Evolutionary conservation across 2,888 invertebrate species (phyloP).

Genomic region (Villa cingulata): DNA sequence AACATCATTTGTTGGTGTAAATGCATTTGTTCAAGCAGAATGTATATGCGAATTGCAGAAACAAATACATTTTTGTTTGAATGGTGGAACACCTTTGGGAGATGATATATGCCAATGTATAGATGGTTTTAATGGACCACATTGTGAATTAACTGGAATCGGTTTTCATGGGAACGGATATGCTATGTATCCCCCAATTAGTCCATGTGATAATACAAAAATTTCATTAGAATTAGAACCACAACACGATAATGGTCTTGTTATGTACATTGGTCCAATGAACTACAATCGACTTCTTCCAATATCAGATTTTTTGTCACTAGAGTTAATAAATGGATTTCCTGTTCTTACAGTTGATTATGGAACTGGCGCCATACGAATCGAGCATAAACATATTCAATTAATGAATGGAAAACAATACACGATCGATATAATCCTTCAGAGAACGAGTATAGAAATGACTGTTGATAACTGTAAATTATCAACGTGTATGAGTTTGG

Average conservation of each 20-base stretch:
- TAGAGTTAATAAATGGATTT: constrained; percentile 74
- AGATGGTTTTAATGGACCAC: constrained; percentile 65
- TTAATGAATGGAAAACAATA: constrained; percentile 79
- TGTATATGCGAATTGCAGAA: constrained; percentile 50
- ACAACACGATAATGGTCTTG: constrained; percentile 58
- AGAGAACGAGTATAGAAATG: constrained; percentile 53
- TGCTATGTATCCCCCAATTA: constrained; percentile 81
- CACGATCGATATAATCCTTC: constrained; percentile 64
- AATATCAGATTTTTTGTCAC: constrained; percentile 75
- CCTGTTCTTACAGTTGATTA: constrained; percentile 75
- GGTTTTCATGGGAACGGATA: constrained; percentile 85
- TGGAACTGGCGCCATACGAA: constrained; percentile 64
- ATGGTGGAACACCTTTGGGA: constrained; percentile 55
- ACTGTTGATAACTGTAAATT: constrained; percentile 62
- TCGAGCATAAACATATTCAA: constrained; percentile 54
- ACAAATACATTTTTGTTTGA: constrained; percentile 50
- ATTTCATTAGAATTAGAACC: constrained; percentile 73
- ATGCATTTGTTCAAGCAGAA: constrained; percentile 64
- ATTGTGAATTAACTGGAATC: constrained; percentile 78
- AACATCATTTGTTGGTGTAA: constrained; percentile 88
- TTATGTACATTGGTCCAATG: constrained; percentile 84
- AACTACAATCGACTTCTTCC: constrained; percentile 47
- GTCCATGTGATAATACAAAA: constrained; percentile 71
- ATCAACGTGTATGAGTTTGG: constrained; percentile 55
- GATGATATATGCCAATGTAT: constrained; percentile 64